A percentile compares a stretch with the other conserved stretches of the same genome.
phyloP scores from a whole-genome alignment of 1,140 invertebrate species.

The Drosophila nikananu region DNA sequence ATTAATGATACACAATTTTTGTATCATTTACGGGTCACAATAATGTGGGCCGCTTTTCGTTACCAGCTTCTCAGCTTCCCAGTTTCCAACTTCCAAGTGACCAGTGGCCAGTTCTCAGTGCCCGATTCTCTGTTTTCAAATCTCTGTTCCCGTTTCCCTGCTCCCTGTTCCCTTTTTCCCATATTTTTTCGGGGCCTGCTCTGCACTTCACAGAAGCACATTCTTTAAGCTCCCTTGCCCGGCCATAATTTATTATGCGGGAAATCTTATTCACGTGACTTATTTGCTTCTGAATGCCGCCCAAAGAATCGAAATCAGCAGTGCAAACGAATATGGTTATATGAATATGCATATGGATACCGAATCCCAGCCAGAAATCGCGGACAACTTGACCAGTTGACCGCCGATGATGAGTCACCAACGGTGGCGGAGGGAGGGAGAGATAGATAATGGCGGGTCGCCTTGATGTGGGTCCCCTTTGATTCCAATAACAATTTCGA shows the following conservation, averaged over 20 bases:
- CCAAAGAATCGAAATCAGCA: slow-evolving; percentile 32
- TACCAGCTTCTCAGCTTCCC: slow-evolving; percentile 7
- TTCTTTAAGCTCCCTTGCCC: slow-evolving; percentile 47
- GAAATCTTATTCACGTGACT: slow-evolving; percentile 85
- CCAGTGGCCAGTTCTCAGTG: slow-evolving; percentile 16
- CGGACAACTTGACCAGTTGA: slow-evolving; percentile 33
- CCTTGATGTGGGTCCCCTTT: slow-evolving; percentile 68
- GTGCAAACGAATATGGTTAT: neutral
- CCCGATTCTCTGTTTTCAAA: neutral
- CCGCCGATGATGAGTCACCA: slow-evolving; percentile 20
- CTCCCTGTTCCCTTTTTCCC: neutral
- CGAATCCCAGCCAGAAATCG: slow-evolving; percentile 11
- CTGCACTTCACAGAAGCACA: slow-evolving; percentile 61
- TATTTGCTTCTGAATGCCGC: slow-evolving; percentile 83
- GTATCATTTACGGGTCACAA: slow-evolving; percentile 85
- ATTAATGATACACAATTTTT: slow-evolving; percentile 84
- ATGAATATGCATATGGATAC: neutral
- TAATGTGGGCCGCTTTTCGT: slow-evolving; percentile 65
- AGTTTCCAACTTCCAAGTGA: neutral
- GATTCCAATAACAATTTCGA: slow-evolving; percentile 32
- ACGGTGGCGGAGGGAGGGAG: neutral
- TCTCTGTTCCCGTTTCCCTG: neutral
- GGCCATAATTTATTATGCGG: slow-evolving; percentile 85
- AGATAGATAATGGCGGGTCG: slow-evolving; percentile 57
- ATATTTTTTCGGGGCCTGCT: slow-evolving; percentile 10